Evolutionary conservation across 2,888 invertebrate genomes (phyloP).

Genomic region (Sthenelais limicola): DNA sequence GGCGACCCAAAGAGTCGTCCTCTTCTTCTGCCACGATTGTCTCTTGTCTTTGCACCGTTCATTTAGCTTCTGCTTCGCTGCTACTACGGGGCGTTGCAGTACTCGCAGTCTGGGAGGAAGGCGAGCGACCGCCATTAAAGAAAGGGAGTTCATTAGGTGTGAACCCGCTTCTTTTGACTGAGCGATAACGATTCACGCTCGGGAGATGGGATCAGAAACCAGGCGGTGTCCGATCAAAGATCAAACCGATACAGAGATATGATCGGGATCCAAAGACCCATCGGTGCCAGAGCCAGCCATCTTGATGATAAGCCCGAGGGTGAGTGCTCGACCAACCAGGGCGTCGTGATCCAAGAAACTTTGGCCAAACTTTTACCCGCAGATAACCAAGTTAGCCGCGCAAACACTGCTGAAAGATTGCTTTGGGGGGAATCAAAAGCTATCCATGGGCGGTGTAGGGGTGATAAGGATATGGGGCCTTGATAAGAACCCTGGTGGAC

Average conservation of each 20-base stretch:
- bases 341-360: slow-evolving; percentile 38
- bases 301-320: slow-evolving; percentile 31
- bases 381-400: slow-evolving; percentile 30
- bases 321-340: slow-evolving; percentile 6
- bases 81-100: neutral
- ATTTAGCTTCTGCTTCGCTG: slow-evolving; percentile 18
- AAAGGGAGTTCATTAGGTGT: slow-evolving; percentile 38
- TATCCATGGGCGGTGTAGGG: slow-evolving; percentile 39
- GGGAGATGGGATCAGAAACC: slow-evolving; percentile 30
- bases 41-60: too few species aligned
- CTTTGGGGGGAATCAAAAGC: slow-evolving; percentile 28
- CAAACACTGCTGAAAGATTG: slow-evolving; percentile 30
- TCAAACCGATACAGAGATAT: slow-evolving; percentile 28
- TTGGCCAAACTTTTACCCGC: slow-evolving; percentile 33
- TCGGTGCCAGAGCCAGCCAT: neutral
- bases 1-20: neutral
- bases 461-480: slow-evolving; percentile 31
- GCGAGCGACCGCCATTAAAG: slow-evolving; percentile 14
- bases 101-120: too few species aligned
- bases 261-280: slow-evolving; percentile 19
- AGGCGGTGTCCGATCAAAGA: slow-evolving; percentile 38
- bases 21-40: slow-evolving; percentile 20
- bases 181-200: slow-evolving; percentile 26
- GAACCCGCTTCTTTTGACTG: slow-evolving; percentile 25
- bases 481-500: slow-evolving; percentile 31